Percentiles rank a stretch among this genome's conserved stretches.
Conservation (phyloP, 2,113 vertebrate species). For the Pelmatolapia mariae region DNA sequence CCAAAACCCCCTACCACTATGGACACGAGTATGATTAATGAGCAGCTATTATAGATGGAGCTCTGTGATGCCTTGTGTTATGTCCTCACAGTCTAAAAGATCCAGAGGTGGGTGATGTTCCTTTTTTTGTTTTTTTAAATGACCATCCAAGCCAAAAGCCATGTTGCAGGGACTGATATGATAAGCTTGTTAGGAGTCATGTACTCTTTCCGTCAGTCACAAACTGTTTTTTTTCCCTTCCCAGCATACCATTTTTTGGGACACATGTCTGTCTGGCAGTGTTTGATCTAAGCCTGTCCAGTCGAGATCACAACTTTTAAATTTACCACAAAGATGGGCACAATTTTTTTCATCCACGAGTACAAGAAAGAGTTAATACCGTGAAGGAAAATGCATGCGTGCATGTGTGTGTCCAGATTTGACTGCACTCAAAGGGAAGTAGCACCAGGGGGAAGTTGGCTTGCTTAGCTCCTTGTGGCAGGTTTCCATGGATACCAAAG, state of each 20-base stretch:
- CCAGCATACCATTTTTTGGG: background rate
- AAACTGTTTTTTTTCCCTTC: background rate
- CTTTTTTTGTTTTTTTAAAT: conserved; percentile 27
- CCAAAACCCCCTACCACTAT: background rate
- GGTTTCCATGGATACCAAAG: conserved; percentile 37
- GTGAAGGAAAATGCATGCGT: background rate
- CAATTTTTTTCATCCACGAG: background rate
- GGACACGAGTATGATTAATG: conserved; percentile 44
- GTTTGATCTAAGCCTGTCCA: background rate
- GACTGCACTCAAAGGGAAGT: background rate
- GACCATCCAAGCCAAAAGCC: conserved; percentile 1
- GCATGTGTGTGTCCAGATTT: background rate
- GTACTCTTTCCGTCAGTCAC: background rate
- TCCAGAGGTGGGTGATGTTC: background rate
- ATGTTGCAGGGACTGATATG: background rate
- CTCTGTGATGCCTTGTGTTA: conserved; percentile 20
- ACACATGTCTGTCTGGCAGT: background rate
- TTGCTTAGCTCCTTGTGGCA: background rate
- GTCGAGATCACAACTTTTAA: background rate
- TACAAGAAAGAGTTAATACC: background rate
- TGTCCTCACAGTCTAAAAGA: background rate
- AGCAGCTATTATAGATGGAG: conserved; percentile 36
- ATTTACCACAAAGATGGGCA: background rate
- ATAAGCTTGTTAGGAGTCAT: conserved; percentile 1
- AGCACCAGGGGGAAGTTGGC: background rate